Evolutionary conservation across 2,113 vertebrate genomes (phyloP).

Genomic region (Hemiprocne comata): DNA sequence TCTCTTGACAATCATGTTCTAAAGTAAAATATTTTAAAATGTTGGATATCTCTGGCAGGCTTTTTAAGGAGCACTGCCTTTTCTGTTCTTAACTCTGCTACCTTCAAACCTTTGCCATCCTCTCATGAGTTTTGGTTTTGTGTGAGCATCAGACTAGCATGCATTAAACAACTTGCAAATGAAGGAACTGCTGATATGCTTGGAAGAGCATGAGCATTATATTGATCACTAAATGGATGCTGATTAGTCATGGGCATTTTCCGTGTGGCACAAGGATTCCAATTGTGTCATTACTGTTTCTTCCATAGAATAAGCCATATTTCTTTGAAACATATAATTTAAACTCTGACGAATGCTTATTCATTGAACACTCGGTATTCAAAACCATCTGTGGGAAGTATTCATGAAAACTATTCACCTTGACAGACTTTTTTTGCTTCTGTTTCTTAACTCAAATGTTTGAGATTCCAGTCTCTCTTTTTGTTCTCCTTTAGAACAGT

Average conservation of each 20-base stretch:
- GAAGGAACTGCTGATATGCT: background rate
- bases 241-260: background rate
- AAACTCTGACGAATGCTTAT: background rate
- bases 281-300: background rate
- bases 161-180: background rate
- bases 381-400: background rate
- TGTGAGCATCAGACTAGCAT: background rate
- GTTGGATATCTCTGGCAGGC: background rate
- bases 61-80: background rate
- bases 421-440: background rate
- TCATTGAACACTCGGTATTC: background rate
- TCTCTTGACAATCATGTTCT: background rate
- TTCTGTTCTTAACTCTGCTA: background rate
- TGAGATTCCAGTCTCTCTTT: background rate
- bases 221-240: background rate
- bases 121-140: background rate
- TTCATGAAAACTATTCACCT: background rate
- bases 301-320: background rate
- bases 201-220: background rate
- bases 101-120: background rate
- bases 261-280: background rate
- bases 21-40: background rate
- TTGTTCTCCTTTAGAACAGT: constrained; percentile 1
- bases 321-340: background rate
- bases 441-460: background rate